Base-by-base conservation (phyloP, 1,140 invertebrate species). In the Daktulosphaira vitifoliae region DNA sequence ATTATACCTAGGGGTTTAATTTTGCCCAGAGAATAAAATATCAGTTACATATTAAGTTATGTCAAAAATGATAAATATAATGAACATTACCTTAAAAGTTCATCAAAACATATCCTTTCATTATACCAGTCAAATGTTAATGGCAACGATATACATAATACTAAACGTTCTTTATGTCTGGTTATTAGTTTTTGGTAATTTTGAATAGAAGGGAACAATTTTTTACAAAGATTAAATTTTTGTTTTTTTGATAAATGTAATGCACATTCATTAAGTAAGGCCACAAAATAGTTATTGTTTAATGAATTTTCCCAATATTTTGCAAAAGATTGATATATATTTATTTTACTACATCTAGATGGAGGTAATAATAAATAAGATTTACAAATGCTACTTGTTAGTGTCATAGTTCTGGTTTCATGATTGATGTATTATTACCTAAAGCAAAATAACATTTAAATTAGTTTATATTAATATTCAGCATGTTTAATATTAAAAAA, bases 71-170 rank as follows among this genome's bases (percentile, higher is more conserved):
- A 6, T 33, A 6, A 6, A 6, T 33, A 33, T 6, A 33, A 33
- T 33, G 29, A 22, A 67, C 68, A 68, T 68, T 70, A 79, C 78
- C 73, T 75, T 48, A 74, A 69, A 13, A 83, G 71, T 68, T 82
- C 79, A 18, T 77, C 69, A 65, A 81, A 76, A 0, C 71, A 62
- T 69, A 82, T 82, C 59, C 76, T 73, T 64, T 81, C 76, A 18
- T 73, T 69, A 20, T 82, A 76, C 81, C 81, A 83, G 70, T 81
- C 78, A 69, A 76, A 82, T n/a, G 56, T 62, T 46, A 62, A 62
- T 46, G 56, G 38, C 56, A 62, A 29, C 20, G 56, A 38, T 1
- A 46, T 16, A 46, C 56, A 62, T 25, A 62, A 46, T 6, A 62
- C 46, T 18, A 62, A 46, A 18, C 46, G 42, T 46, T 18, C 46